Evolutionary conservation across 2,797 vertebrate genomes (phyloP), one percentile per base, ranked within the genome.

Genomic region (Heliangelus exortis): DNA sequence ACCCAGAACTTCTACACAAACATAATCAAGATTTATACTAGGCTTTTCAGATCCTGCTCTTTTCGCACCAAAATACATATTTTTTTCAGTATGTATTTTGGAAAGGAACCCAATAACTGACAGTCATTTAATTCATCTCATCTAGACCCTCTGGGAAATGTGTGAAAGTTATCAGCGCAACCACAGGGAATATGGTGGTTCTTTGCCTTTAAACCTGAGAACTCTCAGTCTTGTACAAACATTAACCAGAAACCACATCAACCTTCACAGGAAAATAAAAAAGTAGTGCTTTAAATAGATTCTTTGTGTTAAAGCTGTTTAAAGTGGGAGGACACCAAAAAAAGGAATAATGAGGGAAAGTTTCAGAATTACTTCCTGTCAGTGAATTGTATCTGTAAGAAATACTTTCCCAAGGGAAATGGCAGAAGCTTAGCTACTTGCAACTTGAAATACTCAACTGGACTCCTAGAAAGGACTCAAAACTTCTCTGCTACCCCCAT

Each of bases 341-440:
- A 92, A 87, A 69, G 85, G 33, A 93, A 95, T 94, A 93, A 89
- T 85, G 68, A 93, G 65, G 22, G 82, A 89, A 89, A 92, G 82
- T 94, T 95, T 93, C 87, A 95, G 82, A 96, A 92, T 45, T 9
- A 96, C 73, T 93, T 96, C 94, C 96, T 92, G 84, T 96, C 87
- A 87, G 84, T 62, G 82, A 91, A 92, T 84, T 95, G 92, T 92
- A 93, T 94, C 93, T 89, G 89, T 90, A 95, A 93, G 87, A 84
- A 95, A 94, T 87, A 93, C 54, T 92, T 95, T 96, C 93, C 93
- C 95, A 96, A 91, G 89, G 89, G 93, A 96, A 96, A 91, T 5
- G 0, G 89, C 65, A 87, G 87, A 66, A 95, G 84, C 76, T 92
- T 68, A 51, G 39, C 75, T 79, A 87, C 82, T 89, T 91, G 76